Base-by-base conservation (phyloP, 2,113 vertebrate genomes). In the Ia io region DNA sequence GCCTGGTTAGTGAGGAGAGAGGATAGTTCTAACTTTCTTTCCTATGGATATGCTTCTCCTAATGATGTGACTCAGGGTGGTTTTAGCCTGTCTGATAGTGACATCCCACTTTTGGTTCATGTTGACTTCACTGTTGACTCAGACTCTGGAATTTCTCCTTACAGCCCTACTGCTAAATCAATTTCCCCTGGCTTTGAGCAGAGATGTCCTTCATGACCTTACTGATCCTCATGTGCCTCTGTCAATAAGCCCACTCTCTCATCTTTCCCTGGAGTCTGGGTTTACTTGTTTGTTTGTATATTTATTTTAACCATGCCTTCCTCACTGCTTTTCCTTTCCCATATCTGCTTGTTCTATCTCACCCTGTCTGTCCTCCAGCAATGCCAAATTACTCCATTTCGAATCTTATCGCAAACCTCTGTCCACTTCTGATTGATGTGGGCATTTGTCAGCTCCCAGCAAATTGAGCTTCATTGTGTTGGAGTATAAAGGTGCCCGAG, bases 341-440 rank as follows among this genome's bases (percentile, higher is more conserved):
- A 0, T 95, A 95, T 96, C 94, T 91, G 83, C 16, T 87, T 78
- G 37, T 84, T 91, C 49, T 63, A 79, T 95, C 91, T 96, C 56
- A 76, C 42, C 79, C 69, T 76, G 49, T 70, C 92, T 78, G 53
- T 78, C 93, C 61, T 83, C 89, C 63, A 76, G 82, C 70, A 95
- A 84, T 77, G 90, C 84, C 84, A 83, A 95, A 88, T 93, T 80
- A 93, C 71, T 96, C 44, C 76, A 73, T 88, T 96, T 95, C 80
- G 87, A 95, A 92, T 84, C 90, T 96, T 95, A 97, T 95, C 92
- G 0, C 77, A 82, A 85, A 80, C 87, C 42, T 93, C 90, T 90
- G 84, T 96, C 79, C 59, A 63, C 70, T 95, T 96, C 93, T 92
- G 96, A 96, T 92, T 92, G 96, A 96, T 76, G 30, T 6, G 65